Percentiles rank a stretch among this genome's conserved stretches.
phyloP scores from a whole-genome alignment of 2,113 vertebrate species.

The Oncorhynchus gorbuscha region DNA sequence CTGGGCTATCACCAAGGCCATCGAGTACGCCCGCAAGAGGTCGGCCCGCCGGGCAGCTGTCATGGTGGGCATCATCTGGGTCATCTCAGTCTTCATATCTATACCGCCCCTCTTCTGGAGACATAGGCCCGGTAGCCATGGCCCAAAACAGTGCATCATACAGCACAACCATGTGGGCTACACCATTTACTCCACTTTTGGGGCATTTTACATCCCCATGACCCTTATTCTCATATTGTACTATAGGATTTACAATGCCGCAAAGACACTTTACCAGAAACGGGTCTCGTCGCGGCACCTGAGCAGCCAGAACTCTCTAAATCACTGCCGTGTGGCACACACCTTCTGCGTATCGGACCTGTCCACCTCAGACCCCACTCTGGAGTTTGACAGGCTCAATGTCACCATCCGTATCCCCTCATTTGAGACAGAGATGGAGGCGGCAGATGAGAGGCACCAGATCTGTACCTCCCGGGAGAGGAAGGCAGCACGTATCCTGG shows the following conservation, averaged over 20 bases:
- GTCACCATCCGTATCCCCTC: constrained; percentile 64
- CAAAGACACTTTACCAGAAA: constrained; percentile 88
- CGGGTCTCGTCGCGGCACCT: constrained; percentile 84
- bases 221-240: constrained; percentile 87
- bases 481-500: constrained; percentile 86
- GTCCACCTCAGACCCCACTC: constrained; percentile 79
- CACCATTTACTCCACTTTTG: constrained; percentile 86
- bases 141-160: constrained; percentile 76
- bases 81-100: constrained; percentile 85
- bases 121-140: constrained; percentile 60
- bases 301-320: constrained; percentile 83
- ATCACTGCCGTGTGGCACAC: constrained; percentile 80
- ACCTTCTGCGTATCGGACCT: constrained; percentile 83
- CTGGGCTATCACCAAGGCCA: constrained; percentile 90
- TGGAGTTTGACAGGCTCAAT: constrained; percentile 74
- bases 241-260: constrained; percentile 84
- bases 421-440: constrained; percentile 73
- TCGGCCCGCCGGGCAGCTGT: constrained; percentile 75
- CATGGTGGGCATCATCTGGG: constrained; percentile 83
- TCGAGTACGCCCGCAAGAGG: constrained; percentile 83
- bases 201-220: constrained; percentile 89
- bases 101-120: constrained; percentile 88
- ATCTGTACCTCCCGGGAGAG: constrained; percentile 82
- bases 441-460: constrained; percentile 76
- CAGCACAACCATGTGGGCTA: constrained; percentile 86